phyloP scores from a whole-genome alignment of 2,113 vertebrate species.

The Potamarius usumacintae region DNA sequence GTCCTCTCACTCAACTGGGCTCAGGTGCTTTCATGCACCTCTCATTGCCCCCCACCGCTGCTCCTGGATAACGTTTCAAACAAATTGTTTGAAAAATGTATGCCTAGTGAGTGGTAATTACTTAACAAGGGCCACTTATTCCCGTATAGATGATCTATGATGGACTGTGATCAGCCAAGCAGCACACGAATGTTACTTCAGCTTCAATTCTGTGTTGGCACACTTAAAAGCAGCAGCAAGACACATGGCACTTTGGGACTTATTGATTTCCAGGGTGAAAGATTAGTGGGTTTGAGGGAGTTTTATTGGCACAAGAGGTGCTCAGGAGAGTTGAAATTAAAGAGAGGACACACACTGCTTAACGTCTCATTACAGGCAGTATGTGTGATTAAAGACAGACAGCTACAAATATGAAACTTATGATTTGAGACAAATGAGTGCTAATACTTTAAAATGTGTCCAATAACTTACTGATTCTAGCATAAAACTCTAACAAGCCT shows the following conservation, averaged over 20 bases:
- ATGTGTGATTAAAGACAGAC: background rate
- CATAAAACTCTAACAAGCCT: background rate
- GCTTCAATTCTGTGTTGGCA: background rate
- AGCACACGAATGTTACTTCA: slow-evolving; percentile 42
- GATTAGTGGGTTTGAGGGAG: slow-evolving; percentile 10
- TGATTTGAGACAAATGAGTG: background rate
- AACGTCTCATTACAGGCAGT: slow-evolving; percentile 7
- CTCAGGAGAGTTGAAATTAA: slow-evolving; percentile 19
- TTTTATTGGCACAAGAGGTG: slow-evolving; percentile 22
- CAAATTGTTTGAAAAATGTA: slow-evolving; percentile 31
- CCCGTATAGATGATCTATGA: slow-evolving; percentile 64
- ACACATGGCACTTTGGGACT: slow-evolving; percentile 24
- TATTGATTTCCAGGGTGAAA: slow-evolving; percentile 41
- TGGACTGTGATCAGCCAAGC: slow-evolving; percentile 77
- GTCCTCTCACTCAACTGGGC: slow-evolving; percentile 4
- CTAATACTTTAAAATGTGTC: background rate
- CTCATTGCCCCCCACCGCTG: slow-evolving; percentile 6
- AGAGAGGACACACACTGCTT: slow-evolving; percentile 14
- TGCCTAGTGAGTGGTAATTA: slow-evolving; percentile 67
- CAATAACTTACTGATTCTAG: background rate
- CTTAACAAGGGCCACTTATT: slow-evolving; percentile 68
- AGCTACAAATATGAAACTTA: slow-evolving; percentile 17
- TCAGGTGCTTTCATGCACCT: slow-evolving; percentile 34
- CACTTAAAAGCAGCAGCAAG: slow-evolving; percentile 16
- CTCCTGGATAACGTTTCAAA: slow-evolving; percentile 80